Evolutionary conservation across 2,888 invertebrate species (phyloP), one percentile per base, ranked within the genome.

Genomic region (Cephus runcator): DNA sequence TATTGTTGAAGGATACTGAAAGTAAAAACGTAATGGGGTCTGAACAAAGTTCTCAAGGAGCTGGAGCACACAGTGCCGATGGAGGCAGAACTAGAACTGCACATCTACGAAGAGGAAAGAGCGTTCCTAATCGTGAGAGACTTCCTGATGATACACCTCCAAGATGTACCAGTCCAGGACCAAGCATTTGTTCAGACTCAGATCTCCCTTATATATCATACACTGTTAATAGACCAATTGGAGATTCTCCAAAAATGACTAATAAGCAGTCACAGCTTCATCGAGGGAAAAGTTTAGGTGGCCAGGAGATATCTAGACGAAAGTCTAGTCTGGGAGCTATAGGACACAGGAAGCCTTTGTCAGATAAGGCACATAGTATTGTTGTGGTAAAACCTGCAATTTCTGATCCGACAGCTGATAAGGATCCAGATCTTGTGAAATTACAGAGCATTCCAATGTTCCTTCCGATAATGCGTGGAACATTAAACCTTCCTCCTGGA

Each of bases 151-250:
- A 90, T 73, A 90, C 90, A 0, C 93, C 96, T 1, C 95, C 95
- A 3, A 94, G 96, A 4, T 95, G 95, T 82, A 95, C 95, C 9
- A 97, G 97, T 0, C 97, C 97, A 0, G 97, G 97, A 0, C 95
- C 97, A 0, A 97, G 97, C 86, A 95, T 98, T 12, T 97, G 97
- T 89, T 97, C 97, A 0, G 97, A 97, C 89, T 96, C 97, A 0
- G 98, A 98, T 90, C 92, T 98, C 77, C 98, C 98, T 0, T 98
- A 98, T 90, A 97, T 98, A 86, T 97, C 97, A 0, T 98, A 98
- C 85, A 97, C 97, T 0, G 96, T 96, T 0, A 97, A 97, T 89
- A 93, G 97, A 78, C 97, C 97, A 12, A 98, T 98, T 76, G 97
- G 97, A 87, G 97, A 97, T 92, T 97, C 97, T 0, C 97, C 97